These are phyloP conservation scores for Elysia chlorotica DNA, from an alignment of 1,140 invertebrate species.

Conservation along the genomic window DNA sequence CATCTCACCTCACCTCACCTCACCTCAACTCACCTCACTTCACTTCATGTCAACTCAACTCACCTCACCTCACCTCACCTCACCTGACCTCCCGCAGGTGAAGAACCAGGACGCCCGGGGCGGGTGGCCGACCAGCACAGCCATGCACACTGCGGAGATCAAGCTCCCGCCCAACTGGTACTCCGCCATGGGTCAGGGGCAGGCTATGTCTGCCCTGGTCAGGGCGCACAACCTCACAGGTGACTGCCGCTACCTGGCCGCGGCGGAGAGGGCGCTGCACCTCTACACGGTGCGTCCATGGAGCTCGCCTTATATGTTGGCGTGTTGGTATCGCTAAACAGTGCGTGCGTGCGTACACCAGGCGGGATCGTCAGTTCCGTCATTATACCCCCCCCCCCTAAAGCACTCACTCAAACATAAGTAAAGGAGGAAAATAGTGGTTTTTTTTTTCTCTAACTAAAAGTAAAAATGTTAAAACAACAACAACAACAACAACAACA, in stretches of 20 bases:
- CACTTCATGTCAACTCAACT: too few species aligned
- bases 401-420: too few species aligned
- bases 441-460: too few species aligned
- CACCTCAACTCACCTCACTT: not conserved
- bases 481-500: too few species aligned
- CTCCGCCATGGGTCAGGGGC: constrained; percentile 97
- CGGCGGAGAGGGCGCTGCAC: constrained; percentile 79
- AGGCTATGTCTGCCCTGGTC: constrained; percentile 89
- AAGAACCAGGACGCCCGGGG: constrained; percentile 83
- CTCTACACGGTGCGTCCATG: constrained; percentile 72
- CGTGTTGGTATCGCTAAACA: too few species aligned
- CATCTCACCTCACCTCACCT: too few species aligned
- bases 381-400: too few species aligned
- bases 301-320: too few species aligned
- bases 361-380: too few species aligned
- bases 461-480: too few species aligned
- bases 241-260: constrained; percentile 76
- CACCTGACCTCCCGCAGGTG: constrained; percentile 46
- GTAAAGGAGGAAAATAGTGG: too few species aligned
- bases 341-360: too few species aligned
- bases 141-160: constrained; percentile 75
- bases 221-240: constrained; percentile 84
- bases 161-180: constrained; percentile 89
- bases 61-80: constrained; percentile 4
- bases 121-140: constrained; percentile 91